Conservation (phyloP, 2,113 vertebrate species). For the Catharus minimus region DNA sequence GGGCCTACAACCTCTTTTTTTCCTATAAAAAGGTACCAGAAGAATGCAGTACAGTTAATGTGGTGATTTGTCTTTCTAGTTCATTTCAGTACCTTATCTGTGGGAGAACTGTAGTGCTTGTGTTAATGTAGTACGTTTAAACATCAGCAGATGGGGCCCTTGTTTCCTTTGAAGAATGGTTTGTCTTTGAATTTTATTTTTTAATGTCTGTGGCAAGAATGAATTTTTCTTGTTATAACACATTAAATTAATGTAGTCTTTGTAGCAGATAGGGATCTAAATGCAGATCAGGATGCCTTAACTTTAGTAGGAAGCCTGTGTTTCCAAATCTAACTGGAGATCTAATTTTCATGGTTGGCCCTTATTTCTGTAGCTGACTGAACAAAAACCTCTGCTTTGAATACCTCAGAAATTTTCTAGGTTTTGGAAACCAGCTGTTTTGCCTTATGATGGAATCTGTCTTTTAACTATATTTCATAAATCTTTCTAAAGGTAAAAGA, state of each 20-base stretch:
- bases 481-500: constrained; percentile 49
- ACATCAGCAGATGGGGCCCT: constrained; percentile 85
- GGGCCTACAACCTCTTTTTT: constrained; percentile 22
- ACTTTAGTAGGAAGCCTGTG: background rate
- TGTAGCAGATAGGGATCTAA: constrained; percentile 54
- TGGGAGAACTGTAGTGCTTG: background rate
- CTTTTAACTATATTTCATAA: constrained; percentile 30
- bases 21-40: background rate
- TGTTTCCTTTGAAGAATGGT: constrained; percentile 79
- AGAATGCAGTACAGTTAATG: background rate
- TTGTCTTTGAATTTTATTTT: constrained; percentile 65
- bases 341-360: constrained; percentile 40
- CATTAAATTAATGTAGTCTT: constrained; percentile 61
- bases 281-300: background rate
- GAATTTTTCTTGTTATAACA: constrained; percentile 60
- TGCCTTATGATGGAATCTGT: background rate
- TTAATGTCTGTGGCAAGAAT: constrained; percentile 53
- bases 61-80: constrained; percentile 30
- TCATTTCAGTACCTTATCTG: constrained; percentile 26
- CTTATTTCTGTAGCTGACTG: background rate
- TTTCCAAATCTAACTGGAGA: constrained; percentile 32
- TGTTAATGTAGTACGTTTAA: constrained; percentile 79
- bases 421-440: background rate
- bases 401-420: background rate
- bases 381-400: constrained; percentile 38